Percentiles rank a stretch among this genome's conserved stretches.
phyloP scores from a whole-genome alignment of 2,888 invertebrate species.

The Lysandra coridon region DNA sequence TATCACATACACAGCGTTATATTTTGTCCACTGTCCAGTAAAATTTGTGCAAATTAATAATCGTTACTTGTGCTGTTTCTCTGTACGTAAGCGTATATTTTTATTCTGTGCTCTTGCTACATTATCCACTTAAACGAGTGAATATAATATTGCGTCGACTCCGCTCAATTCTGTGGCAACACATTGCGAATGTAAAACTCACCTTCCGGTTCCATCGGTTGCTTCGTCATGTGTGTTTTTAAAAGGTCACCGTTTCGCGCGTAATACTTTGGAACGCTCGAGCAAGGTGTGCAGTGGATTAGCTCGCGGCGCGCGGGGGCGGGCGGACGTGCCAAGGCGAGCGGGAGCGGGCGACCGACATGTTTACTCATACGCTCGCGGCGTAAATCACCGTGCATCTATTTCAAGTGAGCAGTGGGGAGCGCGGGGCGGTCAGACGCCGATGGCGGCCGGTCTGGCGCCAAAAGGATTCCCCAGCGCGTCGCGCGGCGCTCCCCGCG shows the following conservation, averaged over 20 bases:
- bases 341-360: constrained; percentile 74
- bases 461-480: constrained; percentile 81
- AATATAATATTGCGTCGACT: constrained; percentile 12
- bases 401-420: constrained; percentile 65
- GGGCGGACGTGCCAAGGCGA: constrained; percentile 77
- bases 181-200: constrained; percentile 31
- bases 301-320: constrained; percentile 53
- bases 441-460: constrained; percentile 77
- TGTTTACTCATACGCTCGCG: constrained; percentile 77
- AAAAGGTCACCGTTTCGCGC: constrained; percentile 33
- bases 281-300: constrained; percentile 38
- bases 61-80: background rate
- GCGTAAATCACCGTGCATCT: constrained; percentile 80
- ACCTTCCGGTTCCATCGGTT: constrained; percentile 31
- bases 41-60: background rate
- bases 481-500: constrained; percentile 65
- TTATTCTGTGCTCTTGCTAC: background rate
- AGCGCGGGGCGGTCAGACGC: constrained; percentile 69
- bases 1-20: background rate
- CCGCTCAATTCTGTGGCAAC: constrained; percentile 38
- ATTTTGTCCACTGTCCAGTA: background rate
- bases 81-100: background rate
- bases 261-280: constrained; percentile 39
- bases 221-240: constrained; percentile 32
- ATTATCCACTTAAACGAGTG: background rate